Percentiles rank a stretch among this genome's conserved stretches.
Conservation (phyloP, 2,113 vertebrate genomes). For the Centropus bengalensis region DNA sequence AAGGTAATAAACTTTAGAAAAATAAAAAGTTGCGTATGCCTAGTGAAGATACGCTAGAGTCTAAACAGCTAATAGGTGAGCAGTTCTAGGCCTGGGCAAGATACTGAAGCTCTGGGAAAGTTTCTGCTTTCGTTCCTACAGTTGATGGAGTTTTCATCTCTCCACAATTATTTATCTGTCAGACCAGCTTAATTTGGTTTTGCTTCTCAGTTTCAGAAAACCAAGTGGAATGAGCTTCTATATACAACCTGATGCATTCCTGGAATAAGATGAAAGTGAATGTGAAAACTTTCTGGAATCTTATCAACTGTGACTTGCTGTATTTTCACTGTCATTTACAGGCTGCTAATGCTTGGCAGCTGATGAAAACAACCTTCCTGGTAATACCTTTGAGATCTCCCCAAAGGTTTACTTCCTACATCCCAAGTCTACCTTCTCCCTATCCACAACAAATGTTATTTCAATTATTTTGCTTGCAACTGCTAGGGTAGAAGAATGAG, state of each 20-base stretch:
- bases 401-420: not conserved
- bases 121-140: not conserved
- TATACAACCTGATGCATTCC: not conserved
- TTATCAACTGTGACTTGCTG: not conserved
- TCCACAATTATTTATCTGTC: not conserved
- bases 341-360: not conserved
- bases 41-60: not conserved
- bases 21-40: not conserved
- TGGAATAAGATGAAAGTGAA: slow-evolving; percentile 17
- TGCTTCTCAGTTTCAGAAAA: slow-evolving; percentile 11
- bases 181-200: not conserved
- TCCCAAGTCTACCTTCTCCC: not conserved
- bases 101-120: not conserved
- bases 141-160: not conserved
- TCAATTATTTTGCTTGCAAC: not conserved
- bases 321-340: slow-evolving; percentile 1
- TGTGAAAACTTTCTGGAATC: not conserved
- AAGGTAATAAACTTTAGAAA: not conserved
- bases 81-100: not conserved
- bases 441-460: not conserved
- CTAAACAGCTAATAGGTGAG: not conserved
- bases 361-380: not conserved
- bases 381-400: not conserved
- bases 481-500: not conserved
- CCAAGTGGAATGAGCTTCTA: not conserved